These are phyloP conservation scores for Zingel zingel DNA, from an alignment of 2,113 vertebrate species.

Conservation along the genomic window DNA sequence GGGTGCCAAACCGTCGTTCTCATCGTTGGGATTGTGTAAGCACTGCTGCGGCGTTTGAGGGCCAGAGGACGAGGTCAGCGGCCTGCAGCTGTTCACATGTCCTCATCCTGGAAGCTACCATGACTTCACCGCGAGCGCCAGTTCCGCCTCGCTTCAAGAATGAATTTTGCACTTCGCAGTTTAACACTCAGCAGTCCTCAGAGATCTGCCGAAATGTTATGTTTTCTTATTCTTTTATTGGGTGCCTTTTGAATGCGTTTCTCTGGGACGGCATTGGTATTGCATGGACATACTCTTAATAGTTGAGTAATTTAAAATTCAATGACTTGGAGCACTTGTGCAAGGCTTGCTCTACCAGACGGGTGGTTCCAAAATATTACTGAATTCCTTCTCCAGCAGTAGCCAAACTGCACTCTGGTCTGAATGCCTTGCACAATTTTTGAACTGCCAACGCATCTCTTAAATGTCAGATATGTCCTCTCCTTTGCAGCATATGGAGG, in stretches of 20 bases:
- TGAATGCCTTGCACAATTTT: not conserved
- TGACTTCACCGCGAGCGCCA: constrained; percentile 54
- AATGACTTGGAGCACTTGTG: constrained; percentile 15
- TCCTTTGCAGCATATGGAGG: not conserved
- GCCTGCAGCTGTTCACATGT: constrained; percentile 67
- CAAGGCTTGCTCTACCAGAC: constrained; percentile 6
- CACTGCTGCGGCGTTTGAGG: constrained; percentile 8
- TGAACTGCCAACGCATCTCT: not conserved
- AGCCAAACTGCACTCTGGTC: constrained; percentile 18
- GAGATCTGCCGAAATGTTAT: not conserved
- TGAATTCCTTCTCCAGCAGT: constrained; percentile 24
- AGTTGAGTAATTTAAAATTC: constrained; percentile 12
- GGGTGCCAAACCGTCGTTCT: constrained; percentile 57
- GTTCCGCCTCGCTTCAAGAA: constrained; percentile 50
- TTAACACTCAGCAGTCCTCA: constrained; percentile 22
- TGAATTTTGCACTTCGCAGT: constrained; percentile 38
- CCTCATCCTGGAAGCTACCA: constrained; percentile 63
- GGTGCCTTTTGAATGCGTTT: not conserved
- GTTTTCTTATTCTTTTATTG: not conserved
- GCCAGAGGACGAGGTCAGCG: constrained; percentile 63
- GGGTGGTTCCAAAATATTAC: constrained; percentile 50
- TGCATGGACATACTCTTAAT: not conserved
- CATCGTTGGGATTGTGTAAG: constrained; percentile 53
- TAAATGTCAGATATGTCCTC: not conserved
- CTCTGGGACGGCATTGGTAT: not conserved